Evolutionary conservation across 2,888 invertebrate genomes (phyloP).

Genomic region (Autographa pulchrina): DNA sequence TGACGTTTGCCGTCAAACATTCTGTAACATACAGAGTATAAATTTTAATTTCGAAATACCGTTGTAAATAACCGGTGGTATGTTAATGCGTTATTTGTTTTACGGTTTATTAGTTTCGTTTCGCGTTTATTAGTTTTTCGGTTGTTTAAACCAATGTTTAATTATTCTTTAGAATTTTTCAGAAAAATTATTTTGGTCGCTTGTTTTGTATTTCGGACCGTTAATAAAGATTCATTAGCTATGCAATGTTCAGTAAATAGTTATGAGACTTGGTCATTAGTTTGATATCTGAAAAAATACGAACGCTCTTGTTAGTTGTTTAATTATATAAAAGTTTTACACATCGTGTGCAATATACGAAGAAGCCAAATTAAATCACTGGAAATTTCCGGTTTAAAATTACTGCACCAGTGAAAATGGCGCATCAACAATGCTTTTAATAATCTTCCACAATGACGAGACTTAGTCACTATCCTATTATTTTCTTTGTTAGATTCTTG

Average conservation of each 20-base stretch:
- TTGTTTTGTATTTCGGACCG: no score
- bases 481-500: conserved; percentile 72
- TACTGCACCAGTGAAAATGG: not conserved
- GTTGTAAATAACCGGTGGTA: not conserved
- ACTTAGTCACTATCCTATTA: conserved; percentile 39
- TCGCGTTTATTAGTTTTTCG: not conserved
- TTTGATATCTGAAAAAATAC: no score
- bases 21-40: conserved; percentile 34
- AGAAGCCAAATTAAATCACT: not conserved
- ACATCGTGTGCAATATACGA: not conserved
- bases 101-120: not conserved
- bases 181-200: no score
- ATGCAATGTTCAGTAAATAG: no score
- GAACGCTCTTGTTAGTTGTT: no score
- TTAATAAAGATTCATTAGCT: no score
- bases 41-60: conserved; percentile 31
- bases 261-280: no score
- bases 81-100: conserved; percentile 7
- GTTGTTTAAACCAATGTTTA: not conserved
- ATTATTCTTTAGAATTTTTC: not conserved
- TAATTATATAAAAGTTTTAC: not conserved
- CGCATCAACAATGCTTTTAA: conserved; percentile 11
- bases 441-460: conserved; percentile 11
- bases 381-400: conserved; percentile 1
- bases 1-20: conserved; percentile 42